Base-by-base conservation (phyloP, 2,113 vertebrate genomes). In the Tetraodon nigroviridis region DNA sequence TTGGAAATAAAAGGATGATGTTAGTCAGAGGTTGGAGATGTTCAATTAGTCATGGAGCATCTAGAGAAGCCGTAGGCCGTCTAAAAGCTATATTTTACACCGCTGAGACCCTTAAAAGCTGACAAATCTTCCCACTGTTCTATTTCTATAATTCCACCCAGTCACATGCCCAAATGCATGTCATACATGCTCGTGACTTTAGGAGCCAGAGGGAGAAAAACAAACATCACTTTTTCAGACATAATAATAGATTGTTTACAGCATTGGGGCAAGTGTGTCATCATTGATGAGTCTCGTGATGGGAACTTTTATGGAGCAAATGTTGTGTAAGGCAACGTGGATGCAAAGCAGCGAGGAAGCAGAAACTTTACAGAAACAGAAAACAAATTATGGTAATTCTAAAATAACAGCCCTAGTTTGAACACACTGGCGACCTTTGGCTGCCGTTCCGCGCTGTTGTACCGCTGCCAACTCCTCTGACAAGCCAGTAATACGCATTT, bases 1-100 rank as follows among this genome's bases (percentile, higher is more conserved):
- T 90, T 87, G 89, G 92, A 91, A 89, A 91, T 80, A 94, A 92
- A 92, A 93, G 78, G 74, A 71, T 74, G 74, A 17, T 61, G 82
- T 90, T 90, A 90, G 88, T 89, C 51, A 70, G 62, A 71, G 69
- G 67, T 67, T 58, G 64, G 56, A 61, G 56, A 61, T 62, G 66
- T 24, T 32, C 7, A 67, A 53, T 83, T 73, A 69, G 73, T 75
- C 21, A 59, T 37, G 58, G 48, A 66, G 64, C 52, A 54, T 57
- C n/a, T 51, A 63, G 55, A 50, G 41, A 58, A 61, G 12, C 69
- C 24, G 44, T 11, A 46, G n/a, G 44, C 4, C 15, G n/a, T 13
- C n/a, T 46, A 17, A 46, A 46, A n/a, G 10, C 20, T 37, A 24
- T 41, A 14, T 51, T 56, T 37, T 11, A 37, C 7, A 37, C 1